Evolutionary conservation across 2,888 invertebrate genomes (phyloP), one percentile per base, ranked within the genome.

Genomic region (Sinodicranocentrus sp.): DNA sequence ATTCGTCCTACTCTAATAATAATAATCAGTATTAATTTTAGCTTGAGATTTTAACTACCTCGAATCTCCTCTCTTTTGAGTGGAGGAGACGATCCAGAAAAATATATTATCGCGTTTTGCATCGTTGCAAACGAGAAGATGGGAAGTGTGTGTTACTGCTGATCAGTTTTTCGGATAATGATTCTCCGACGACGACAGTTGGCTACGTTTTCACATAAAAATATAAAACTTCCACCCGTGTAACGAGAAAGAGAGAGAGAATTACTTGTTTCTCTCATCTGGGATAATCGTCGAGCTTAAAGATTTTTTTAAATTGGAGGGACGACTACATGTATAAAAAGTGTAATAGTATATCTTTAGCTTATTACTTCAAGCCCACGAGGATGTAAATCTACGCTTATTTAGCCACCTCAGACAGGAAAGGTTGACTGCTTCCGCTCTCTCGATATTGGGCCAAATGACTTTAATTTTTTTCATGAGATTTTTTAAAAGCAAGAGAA

Each of bases 1-100:
- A 33, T 33, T 33, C 33, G 33, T n/a, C n/a, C n/a, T n/a, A 33
- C 72, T 70, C 61, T 70, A 52, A 48, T 71, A 76, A 80, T 72
- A 82, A 75, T 82, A 82, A 82, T 82, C 82, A 75, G 82, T 59
- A 68, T 82, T 82, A 82, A 82, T 82, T 82, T 82, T 75, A 67
- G 80, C 68, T 59, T 68, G 43, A 65, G 28, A 28, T 67, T 76
- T 67, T 57, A 76, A 76, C 77, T 77, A 44, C 67, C 21, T 33
- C 33, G n/a, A 25, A 5, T 17, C 54, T 39, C 33, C 6, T 26
- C 33, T 25, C 73, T 70, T 33, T 3, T 33, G 33, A 6, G 33
- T 33, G 3, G 33, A 33, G 33, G 33, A 33, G 33, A 33, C 5
- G 33, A 33, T 3, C n/a, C 33, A 33, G 3, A 33, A 3, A 33